Evolutionary conservation across 2,888 invertebrate species (phyloP).

Genomic region (Macrophya alboannulata): DNA sequence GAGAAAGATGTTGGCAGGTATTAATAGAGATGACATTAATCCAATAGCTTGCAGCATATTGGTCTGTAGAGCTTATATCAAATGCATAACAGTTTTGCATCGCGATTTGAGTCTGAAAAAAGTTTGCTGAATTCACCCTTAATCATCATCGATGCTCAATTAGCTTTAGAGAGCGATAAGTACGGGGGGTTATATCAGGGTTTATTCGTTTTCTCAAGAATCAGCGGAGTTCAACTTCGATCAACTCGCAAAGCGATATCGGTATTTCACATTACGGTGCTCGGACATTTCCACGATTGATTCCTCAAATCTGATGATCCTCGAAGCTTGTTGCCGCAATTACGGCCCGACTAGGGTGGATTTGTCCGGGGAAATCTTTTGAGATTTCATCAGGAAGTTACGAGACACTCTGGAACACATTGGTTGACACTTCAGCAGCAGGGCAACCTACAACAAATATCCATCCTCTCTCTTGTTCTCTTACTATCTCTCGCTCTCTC

Average conservation of each 20-base stretch:
- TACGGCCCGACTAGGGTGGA: not conserved
- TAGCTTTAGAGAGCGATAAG: not conserved
- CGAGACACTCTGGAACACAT: slow-evolving; percentile 37
- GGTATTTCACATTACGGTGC: not conserved
- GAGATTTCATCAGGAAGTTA: slow-evolving; percentile 39
- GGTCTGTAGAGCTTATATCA: too few relatives aligned
- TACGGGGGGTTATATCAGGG: not conserved
- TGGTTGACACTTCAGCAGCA: slow-evolving; percentile 43
- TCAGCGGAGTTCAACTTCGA: not conserved
- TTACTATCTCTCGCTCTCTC: slow-evolving; percentile 52
- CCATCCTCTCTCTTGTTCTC: slow-evolving; percentile 57
- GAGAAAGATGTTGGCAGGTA: not conserved
- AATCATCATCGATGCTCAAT: not conserved
- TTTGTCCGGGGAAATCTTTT: slow-evolving; percentile 32
- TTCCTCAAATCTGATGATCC: slow-evolving; percentile 7
- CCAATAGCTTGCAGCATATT: not conserved
- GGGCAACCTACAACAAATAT: slow-evolving; percentile 57
- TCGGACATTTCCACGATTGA: not conserved
- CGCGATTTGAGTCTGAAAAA: not conserved
- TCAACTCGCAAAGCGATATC: not conserved
- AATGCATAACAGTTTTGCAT: not conserved
- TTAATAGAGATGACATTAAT: slow-evolving; percentile 3
- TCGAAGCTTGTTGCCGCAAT: slow-evolving; percentile 19
- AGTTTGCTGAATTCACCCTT: not conserved
- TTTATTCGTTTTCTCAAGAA: not conserved